Conservation (phyloP, 2,888 invertebrate genomes). For the Sarcophaga rosellei region DNA sequence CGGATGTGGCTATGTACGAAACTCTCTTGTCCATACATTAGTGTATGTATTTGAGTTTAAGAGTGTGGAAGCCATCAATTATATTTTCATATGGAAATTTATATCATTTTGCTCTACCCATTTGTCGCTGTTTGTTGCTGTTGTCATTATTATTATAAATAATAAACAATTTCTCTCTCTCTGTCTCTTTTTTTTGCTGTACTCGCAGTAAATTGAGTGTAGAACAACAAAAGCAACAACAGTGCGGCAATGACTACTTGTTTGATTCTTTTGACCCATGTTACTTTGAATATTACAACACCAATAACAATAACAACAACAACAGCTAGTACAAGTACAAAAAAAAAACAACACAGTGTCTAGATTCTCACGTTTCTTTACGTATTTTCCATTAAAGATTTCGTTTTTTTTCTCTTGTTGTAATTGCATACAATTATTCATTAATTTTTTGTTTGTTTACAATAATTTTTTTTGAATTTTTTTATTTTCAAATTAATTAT, state of each 20-base stretch:
- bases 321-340: constrained; percentile 9
- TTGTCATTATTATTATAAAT: constrained; percentile 34
- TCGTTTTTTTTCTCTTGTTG: constrained; percentile 52
- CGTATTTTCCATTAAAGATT: constrained; percentile 14
- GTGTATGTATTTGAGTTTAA: not conserved
- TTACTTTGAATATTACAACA: constrained; percentile 38
- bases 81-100: constrained; percentile 69
- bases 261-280: constrained; percentile 66
- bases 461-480: not conserved
- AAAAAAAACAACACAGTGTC: not conserved
- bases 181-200: not conserved
- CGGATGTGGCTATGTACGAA: not conserved
- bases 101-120: constrained; percentile 46
- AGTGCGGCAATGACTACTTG: constrained; percentile 51
- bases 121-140: constrained; percentile 51
- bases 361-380: constrained; percentile 34
- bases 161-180: constrained; percentile 43
- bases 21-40: not conserved
- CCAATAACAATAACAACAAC: constrained; percentile 2
- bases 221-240: constrained; percentile 32
- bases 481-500: not conserved
- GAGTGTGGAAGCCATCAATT: constrained; percentile 70
- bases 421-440: constrained; percentile 60
- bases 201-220: constrained; percentile 37
- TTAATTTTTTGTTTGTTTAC: constrained; percentile 7